A percentile compares a stretch with the other conserved stretches of the same genome.
phyloP scores from a whole-genome alignment of 2,797 vertebrate species.

The Danio choprae region DNA sequence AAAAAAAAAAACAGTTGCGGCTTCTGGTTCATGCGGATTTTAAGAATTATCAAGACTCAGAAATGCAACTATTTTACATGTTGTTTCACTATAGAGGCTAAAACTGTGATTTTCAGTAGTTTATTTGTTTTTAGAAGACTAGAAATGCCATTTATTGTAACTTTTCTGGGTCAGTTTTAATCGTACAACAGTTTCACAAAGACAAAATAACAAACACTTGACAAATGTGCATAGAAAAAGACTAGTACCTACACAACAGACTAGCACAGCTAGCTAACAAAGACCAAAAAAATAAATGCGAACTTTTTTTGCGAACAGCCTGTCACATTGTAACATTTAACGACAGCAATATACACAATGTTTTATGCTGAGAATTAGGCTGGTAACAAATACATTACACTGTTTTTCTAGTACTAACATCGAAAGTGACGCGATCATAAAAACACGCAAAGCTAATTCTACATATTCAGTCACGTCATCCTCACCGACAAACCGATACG shows the following conservation, averaged over 20 bases:
- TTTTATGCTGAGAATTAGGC: not conserved
- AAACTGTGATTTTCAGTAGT: too few relatives aligned
- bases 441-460: conserved; percentile 17
- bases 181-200: conserved; percentile 21
- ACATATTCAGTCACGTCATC: conserved; percentile 20
- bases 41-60: too few relatives aligned
- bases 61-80: too few relatives aligned
- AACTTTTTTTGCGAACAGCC: not conserved
- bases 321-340: conserved; percentile 9
- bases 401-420: conserved; percentile 4
- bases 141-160: too few relatives aligned
- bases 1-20: too few relatives aligned
- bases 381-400: conserved; percentile 1
- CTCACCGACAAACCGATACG: conserved; percentile 5
- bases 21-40: too few relatives aligned
- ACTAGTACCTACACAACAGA: conserved; percentile 7
- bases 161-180: conserved; percentile 21
- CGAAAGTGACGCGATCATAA: conserved; percentile 2
- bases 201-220: conserved; percentile 16
- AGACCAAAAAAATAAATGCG: not conserved
- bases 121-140: not conserved
- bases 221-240: conserved; percentile 24
- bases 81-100: too few relatives aligned
- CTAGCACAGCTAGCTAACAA: conserved; percentile 10
- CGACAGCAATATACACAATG: conserved; percentile 12